phyloP scores from a whole-genome alignment of 1,140 invertebrate species.

The Ladona fulva region DNA sequence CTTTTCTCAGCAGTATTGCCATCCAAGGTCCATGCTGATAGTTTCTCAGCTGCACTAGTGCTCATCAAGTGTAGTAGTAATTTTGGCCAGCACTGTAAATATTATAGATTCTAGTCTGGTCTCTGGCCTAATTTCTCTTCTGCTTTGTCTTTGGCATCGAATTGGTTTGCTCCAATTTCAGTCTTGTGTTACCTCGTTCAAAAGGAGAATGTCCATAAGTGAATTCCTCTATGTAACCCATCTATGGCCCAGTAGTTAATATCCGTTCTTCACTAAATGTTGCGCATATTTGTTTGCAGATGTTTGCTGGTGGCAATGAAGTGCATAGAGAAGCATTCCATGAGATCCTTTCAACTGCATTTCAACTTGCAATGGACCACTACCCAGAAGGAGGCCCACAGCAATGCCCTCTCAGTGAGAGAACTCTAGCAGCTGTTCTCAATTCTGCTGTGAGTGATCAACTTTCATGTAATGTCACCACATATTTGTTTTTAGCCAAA shows the following conservation, averaged over 20 bases:
- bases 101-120: too few relatives aligned
- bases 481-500: too few relatives aligned
- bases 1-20: too few relatives aligned
- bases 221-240: background rate
- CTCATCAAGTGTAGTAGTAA: too few relatives aligned
- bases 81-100: too few relatives aligned
- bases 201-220: background rate
- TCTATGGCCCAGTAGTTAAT: background rate
- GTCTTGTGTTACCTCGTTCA: too few relatives aligned
- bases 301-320: constrained; percentile 34
- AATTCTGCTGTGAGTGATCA: constrained; percentile 49
- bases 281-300: background rate
- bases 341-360: constrained; percentile 56
- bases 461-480: too few relatives aligned
- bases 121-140: too few relatives aligned
- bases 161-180: too few relatives aligned
- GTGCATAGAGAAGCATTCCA: constrained; percentile 49
- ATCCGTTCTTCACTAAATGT: background rate
- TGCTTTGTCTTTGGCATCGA: too few relatives aligned
- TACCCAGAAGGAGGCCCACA: constrained; percentile 47
- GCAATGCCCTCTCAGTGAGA: constrained; percentile 49
- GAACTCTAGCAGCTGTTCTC: constrained; percentile 57
- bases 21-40: too few relatives aligned
- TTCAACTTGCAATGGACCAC: constrained; percentile 65
- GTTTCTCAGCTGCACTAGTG: too few relatives aligned